Percentiles rank a stretch among this genome's conserved stretches.
These are phyloP conservation scores for Cygnus olor DNA, from an alignment of 2,797 vertebrate genomes.

Conservation along the genomic window DNA sequence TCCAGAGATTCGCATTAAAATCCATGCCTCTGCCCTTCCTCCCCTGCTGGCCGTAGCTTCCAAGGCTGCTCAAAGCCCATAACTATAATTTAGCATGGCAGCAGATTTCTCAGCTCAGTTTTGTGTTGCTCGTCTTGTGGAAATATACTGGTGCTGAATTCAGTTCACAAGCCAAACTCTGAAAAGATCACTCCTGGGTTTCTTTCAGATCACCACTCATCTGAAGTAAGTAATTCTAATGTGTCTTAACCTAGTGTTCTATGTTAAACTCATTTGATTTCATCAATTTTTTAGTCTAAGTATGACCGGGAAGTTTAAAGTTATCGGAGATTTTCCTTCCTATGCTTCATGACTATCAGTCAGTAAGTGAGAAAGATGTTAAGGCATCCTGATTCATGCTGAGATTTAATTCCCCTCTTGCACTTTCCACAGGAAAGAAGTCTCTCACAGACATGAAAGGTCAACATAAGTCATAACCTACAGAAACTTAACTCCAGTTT, in stretches of 20 bases:
- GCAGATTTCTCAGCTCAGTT: background rate
- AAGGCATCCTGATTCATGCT: background rate
- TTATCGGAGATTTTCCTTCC: background rate
- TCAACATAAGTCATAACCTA: background rate
- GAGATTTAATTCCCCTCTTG: background rate
- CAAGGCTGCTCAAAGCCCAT: background rate
- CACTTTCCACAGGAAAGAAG: background rate
- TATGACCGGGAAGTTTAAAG: background rate
- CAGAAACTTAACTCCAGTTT: background rate
- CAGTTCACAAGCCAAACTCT: background rate
- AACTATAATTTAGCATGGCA: background rate
- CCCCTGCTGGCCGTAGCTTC: background rate
- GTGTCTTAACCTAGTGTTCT: background rate
- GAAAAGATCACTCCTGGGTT: background rate
- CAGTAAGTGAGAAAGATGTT: background rate
- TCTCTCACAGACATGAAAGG: background rate
- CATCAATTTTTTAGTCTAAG: background rate
- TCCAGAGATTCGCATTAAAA: background rate
- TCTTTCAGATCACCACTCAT: background rate
- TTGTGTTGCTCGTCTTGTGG: background rate
- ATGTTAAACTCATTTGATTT: background rate
- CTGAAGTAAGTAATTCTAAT: background rate
- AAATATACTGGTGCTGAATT: background rate
- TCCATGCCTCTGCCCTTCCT: background rate
- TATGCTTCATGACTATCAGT: fast-evolving